Evolutionary conservation across 2,797 vertebrate species (phyloP).

Genomic region (Sebastes diaconus): DNA sequence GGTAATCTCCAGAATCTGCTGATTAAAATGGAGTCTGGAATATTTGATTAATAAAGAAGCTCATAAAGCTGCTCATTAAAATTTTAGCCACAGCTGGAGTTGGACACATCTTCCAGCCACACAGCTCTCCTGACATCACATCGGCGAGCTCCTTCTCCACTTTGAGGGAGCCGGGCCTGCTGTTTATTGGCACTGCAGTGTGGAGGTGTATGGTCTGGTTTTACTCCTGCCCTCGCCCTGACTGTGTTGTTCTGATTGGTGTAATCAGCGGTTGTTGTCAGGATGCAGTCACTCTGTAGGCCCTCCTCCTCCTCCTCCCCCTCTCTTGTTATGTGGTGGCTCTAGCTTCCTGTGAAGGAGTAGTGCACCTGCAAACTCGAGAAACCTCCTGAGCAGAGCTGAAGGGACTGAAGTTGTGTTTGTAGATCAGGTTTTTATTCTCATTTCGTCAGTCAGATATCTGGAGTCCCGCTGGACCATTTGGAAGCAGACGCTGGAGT

Average conservation of each 20-base stretch:
- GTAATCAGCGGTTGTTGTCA: slow-evolving; percentile 73
- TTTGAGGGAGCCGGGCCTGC: slow-evolving; percentile 61
- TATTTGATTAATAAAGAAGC: slow-evolving; percentile 71
- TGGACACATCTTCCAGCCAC: slow-evolving; percentile 41
- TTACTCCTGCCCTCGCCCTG: slow-evolving; percentile 58
- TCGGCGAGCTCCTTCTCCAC: slow-evolving; percentile 1
- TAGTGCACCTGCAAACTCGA: slow-evolving; percentile 67
- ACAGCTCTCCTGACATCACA: slow-evolving; percentile 16
- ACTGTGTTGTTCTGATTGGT: slow-evolving; percentile 69
- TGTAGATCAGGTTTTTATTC: background rate
- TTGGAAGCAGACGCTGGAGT: background rate
- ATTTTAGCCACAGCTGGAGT: slow-evolving; percentile 63
- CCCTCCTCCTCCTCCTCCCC: slow-evolving; percentile 24
- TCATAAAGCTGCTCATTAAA: slow-evolving; percentile 67
- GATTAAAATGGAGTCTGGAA: slow-evolving; percentile 73
- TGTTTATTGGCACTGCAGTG: slow-evolving; percentile 62
- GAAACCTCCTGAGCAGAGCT: slow-evolving; percentile 31
- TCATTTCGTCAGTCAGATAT: background rate
- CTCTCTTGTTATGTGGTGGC: slow-evolving; percentile 63
- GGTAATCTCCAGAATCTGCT: slow-evolving; percentile 71
- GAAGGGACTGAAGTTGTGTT: slow-evolving; percentile 15
- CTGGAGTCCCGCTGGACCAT: background rate
- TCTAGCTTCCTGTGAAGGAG: slow-evolving; percentile 76
- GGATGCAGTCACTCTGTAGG: slow-evolving; percentile 63
- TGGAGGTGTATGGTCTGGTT: slow-evolving; percentile 69